Percentiles rank a stretch among this genome's conserved stretches.
Conservation (phyloP, 1,140 invertebrate species). For the Orius insidiosus region DNA sequence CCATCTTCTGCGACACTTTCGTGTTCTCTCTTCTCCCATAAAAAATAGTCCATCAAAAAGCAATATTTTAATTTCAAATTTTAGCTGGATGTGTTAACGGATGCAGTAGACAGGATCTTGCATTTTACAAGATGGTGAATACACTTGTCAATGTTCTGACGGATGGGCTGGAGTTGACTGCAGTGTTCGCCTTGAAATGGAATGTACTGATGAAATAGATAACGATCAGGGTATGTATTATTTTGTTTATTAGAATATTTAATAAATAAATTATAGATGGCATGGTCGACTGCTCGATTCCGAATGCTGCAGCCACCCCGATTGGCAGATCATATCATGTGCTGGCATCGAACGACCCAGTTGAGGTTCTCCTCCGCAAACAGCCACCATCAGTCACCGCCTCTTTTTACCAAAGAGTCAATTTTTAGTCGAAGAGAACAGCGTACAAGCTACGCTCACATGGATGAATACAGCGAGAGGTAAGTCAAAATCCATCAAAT, state of each 20-base stretch:
- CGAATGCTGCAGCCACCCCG: constrained; percentile 72
- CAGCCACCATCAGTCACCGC: constrained; percentile 90
- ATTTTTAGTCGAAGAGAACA: constrained; percentile 96
- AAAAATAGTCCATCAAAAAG: no score
- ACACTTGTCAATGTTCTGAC: constrained; percentile 74
- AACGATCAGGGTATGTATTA: constrained; percentile 84
- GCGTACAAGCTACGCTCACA: constrained; percentile 95
- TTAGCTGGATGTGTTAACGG: constrained; percentile 87
- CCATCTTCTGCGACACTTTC: no score
- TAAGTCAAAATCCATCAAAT: constrained; percentile 43
- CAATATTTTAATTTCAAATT: no score
- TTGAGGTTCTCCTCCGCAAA: constrained; percentile 84
- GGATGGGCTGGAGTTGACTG: constrained; percentile 86
- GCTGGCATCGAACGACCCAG: constrained; percentile 85
- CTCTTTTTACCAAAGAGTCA: constrained; percentile 94
- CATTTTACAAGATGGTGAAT: constrained; percentile 63
- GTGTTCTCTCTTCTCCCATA: no score
- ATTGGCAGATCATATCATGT: constrained; percentile 84
- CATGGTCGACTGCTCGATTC: constrained; percentile 95
- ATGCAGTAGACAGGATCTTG: constrained; percentile 85
- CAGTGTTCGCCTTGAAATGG: constrained; percentile 76
- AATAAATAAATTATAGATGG: constrained; percentile 60
- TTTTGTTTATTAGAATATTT: no score
- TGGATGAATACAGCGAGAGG: constrained; percentile 96
- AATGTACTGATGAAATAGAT: constrained; percentile 84